Conservation (phyloP, 2,888 invertebrate species). For the Parnassius apollo region DNA sequence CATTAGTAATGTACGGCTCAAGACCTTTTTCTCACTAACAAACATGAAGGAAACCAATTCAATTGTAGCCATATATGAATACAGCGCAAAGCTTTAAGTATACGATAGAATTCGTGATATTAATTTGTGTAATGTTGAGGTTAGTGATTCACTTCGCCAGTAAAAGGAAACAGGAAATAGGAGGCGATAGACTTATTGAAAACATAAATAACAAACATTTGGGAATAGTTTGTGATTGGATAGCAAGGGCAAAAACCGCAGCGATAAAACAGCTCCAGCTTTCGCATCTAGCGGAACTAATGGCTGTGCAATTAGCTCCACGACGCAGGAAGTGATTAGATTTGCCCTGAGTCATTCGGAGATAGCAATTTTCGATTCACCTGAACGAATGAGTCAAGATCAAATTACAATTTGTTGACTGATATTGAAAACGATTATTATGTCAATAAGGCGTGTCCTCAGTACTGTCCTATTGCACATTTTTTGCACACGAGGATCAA, state of each 20-base stretch:
- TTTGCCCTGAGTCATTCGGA: slow-evolving; percentile 58
- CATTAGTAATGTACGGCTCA: slow-evolving; percentile 44
- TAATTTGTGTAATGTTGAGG: neutral
- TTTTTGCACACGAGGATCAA: too few species aligned
- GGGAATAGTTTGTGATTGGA: neutral
- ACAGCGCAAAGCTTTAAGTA: neutral
- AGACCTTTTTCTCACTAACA: slow-evolving; percentile 35
- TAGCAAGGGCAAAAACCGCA: slow-evolving; percentile 42
- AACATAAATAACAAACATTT: slow-evolving; percentile 5
- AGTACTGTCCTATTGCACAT: too few species aligned
- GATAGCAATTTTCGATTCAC: slow-evolving; percentile 49
- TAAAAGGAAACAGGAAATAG: neutral
- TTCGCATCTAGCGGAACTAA: slow-evolving; percentile 70
- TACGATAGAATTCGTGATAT: neutral
- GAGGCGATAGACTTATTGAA: slow-evolving; percentile 3
- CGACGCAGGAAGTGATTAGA: slow-evolving; percentile 62
- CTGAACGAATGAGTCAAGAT: slow-evolving; percentile 37
- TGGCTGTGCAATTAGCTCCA: slow-evolving; percentile 63
- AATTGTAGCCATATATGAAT: neutral
- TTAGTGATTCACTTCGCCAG: neutral
- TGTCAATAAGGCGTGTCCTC: too few species aligned
- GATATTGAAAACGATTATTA: too few species aligned
- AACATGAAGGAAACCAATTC: neutral
- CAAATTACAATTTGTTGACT: neutral
- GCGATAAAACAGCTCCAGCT: slow-evolving; percentile 52